Base-by-base conservation (phyloP, 2,888 invertebrate species). In the Eupithecia centaureata region DNA sequence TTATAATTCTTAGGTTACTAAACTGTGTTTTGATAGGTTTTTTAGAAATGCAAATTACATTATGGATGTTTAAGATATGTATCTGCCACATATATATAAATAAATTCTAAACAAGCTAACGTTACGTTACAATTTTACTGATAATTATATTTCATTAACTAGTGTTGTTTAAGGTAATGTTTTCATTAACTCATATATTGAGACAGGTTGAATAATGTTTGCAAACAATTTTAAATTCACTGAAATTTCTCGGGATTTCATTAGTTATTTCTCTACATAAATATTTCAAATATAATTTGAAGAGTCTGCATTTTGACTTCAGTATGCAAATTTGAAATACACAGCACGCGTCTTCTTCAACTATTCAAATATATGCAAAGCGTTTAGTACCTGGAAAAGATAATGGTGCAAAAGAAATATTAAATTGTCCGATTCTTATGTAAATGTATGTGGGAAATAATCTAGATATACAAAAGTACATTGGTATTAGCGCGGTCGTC, bases 351-450 rank as follows among this genome's bases (percentile, higher is more conserved):
- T 83, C 84, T 80, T 83, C 83, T 79, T 81, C 75, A 82, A 79
- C 83, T 82, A 87, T 87, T 88, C 82, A 86, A 87, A 90, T 86
- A 73, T 83, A 91, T 90, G 88, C 87, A 89, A 89, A 90, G 82
- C 79, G 83, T 81, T 86, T 82, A 84, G 86, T 86, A 88, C 88
- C 84, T 86, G 87, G 86, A 84, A 88, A 79, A 84, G 82, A 83
- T 86, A 86, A 87, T 86, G 82, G 84, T 72, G 83, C 82, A 82
- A 85, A 86, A 87, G 83, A 87, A 86, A 87, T 87, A 86, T 85
- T 83, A 87, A 86, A 86, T 86, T 85, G 82, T 89, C 82, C 79
- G 79, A 85, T 89, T 86, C 85, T 79, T 87, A 90, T 90, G 88
- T 80, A 82, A 91, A 91, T 91, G 78, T 86, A 85, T 87, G 86